Evolutionary conservation across 2,113 vertebrate genomes (phyloP).

Genomic region (Indri indri): DNA sequence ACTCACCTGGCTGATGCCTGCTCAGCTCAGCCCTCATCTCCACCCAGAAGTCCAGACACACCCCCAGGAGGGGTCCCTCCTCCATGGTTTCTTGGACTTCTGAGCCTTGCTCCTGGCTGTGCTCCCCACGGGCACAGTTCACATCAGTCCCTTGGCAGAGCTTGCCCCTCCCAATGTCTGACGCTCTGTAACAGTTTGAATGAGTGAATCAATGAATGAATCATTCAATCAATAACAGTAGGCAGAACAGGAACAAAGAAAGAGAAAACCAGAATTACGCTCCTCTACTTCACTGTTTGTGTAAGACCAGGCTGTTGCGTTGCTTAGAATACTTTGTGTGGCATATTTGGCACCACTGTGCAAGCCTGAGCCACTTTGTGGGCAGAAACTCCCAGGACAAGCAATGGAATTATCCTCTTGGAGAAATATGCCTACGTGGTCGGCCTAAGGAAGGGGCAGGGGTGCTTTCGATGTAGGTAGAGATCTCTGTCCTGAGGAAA

Average conservation of each 20-base stretch:
- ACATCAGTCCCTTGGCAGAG: background rate
- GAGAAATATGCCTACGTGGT: background rate
- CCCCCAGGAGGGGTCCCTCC: background rate
- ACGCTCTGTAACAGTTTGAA: background rate
- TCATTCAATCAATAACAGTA: background rate
- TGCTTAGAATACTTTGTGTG: slow-evolving; percentile 24
- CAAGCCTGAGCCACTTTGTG: slow-evolving; percentile 31
- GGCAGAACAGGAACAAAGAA: background rate
- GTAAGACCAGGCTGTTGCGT: slow-evolving; percentile 7
- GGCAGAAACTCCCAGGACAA: slow-evolving; percentile 47
- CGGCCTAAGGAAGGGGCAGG: background rate
- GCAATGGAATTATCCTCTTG: background rate
- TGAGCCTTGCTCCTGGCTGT: background rate
- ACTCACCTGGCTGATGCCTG: background rate
- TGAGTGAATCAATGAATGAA: slow-evolving; percentile 20
- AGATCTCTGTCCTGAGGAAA: background rate
- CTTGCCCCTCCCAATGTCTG: background rate
- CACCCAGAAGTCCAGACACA: background rate
- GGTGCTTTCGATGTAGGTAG: background rate
- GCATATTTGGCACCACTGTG: slow-evolving; percentile 9
- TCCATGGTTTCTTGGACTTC: background rate
- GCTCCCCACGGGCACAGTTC: background rate
- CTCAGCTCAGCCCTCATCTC: background rate
- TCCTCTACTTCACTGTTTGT: background rate
- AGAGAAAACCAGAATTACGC: slow-evolving; percentile 7